Conservation (phyloP, 2,888 invertebrate genomes). For the Zygaena filipendulae region DNA sequence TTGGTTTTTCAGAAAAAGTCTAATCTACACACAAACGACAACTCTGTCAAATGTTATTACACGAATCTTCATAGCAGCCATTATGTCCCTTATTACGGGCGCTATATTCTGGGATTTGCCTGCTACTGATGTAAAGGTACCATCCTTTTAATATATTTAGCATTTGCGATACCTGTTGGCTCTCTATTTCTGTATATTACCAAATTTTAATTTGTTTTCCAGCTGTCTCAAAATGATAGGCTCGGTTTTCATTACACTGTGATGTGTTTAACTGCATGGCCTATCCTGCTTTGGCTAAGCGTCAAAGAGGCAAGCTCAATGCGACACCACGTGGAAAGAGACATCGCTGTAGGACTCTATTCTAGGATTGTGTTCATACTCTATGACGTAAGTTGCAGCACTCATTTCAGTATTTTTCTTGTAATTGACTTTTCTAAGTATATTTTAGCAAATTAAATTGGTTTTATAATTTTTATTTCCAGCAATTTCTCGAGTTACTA, state of each 20-base stretch:
- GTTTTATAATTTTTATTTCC: slow-evolving; percentile 20
- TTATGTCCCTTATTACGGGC: slow-evolving; percentile 85
- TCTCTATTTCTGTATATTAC: not conserved
- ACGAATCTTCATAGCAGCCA: slow-evolving; percentile 80
- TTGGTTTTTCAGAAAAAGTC: slow-evolving; percentile 72
- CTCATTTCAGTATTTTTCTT: too few species aligned
- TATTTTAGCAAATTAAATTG: too few species aligned
- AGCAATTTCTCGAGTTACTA: slow-evolving; percentile 83
- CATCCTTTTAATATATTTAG: too few species aligned
- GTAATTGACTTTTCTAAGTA: too few species aligned
- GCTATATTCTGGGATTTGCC: slow-evolving; percentile 92
- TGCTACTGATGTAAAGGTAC: slow-evolving; percentile 72
- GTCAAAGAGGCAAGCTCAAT: slow-evolving; percentile 66
- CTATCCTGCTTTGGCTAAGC: slow-evolving; percentile 74
- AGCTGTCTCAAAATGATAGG: slow-evolving; percentile 79
- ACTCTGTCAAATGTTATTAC: slow-evolving; percentile 83
- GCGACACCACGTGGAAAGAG: slow-evolving; percentile 77
- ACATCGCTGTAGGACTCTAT: slow-evolving; percentile 84
- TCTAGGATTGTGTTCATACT: slow-evolving; percentile 81
- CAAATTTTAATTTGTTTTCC: slow-evolving; percentile 20
- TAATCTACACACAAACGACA: slow-evolving; percentile 87
- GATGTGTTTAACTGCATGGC: slow-evolving; percentile 83
- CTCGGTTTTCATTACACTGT: slow-evolving; percentile 89
- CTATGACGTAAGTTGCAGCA: slow-evolving; percentile 81
- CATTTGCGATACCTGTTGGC: not conserved